These are phyloP conservation scores for Ceratosolen solmsi DNA, from an alignment of 1,140 invertebrate species.

Conservation along the genomic window DNA sequence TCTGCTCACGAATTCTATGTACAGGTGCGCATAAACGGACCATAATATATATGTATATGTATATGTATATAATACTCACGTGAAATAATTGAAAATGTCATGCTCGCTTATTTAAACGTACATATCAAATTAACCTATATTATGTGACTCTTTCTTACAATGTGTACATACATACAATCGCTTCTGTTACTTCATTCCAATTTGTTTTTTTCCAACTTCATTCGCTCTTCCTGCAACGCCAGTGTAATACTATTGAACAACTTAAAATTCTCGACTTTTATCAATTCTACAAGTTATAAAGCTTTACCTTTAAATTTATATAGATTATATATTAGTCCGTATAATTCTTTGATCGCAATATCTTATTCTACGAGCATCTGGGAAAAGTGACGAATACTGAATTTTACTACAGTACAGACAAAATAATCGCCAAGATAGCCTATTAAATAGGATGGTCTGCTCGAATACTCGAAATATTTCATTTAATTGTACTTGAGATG, in stretches of 20 bases:
- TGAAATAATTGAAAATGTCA: conserved; percentile 15
- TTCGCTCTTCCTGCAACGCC: neutral
- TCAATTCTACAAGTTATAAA: neutral
- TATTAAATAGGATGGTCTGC: neutral
- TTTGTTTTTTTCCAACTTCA: neutral
- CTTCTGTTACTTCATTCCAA: neutral
- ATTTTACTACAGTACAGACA: neutral
- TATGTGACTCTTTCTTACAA: conserved; percentile 46
- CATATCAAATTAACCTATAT: conserved; percentile 14
- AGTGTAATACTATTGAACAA: neutral
- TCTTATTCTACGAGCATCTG: neutral
- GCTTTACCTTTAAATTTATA: neutral
- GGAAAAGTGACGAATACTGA: neutral
- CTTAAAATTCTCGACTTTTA: neutral
- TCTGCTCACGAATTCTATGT: conserved; percentile 8
- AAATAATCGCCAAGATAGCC: too few species aligned
- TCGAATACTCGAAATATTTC: neutral
- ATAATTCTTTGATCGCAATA: neutral
- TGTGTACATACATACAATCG: conserved; percentile 46
- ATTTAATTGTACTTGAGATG: neutral
- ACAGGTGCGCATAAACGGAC: neutral
- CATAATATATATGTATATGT: neutral
- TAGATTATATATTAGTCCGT: neutral
- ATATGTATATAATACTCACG: conserved; percentile 41
- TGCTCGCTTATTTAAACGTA: neutral